These are phyloP conservation scores for Megaustenia siamemsis DNA, from an alignment of 2,888 invertebrate species.

Conservation along the genomic window DNA sequence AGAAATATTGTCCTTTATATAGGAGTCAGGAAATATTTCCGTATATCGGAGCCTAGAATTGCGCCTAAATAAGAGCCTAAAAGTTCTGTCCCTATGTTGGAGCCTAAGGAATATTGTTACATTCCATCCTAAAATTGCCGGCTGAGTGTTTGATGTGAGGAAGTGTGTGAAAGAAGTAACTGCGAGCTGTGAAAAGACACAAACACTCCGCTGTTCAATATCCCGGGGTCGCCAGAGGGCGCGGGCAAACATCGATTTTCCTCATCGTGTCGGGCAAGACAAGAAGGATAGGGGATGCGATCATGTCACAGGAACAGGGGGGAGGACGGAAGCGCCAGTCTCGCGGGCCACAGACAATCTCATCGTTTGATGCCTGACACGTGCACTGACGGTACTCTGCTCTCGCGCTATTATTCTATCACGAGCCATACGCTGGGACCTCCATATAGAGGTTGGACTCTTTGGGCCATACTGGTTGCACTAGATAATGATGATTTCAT, in stretches of 20 bases:
- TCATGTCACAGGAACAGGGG: background rate
- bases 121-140: too few species aligned
- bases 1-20: background rate
- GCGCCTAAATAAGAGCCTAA: background rate
- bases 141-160: too few species aligned
- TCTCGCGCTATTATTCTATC: background rate
- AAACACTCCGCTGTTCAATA: constrained; percentile 2
- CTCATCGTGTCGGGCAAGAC: background rate
- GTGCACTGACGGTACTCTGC: background rate
- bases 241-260: background rate
- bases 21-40: background rate
- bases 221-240: constrained; percentile 6
- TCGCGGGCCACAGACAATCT: background rate
- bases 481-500: background rate
- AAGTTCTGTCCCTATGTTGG: too few species aligned
- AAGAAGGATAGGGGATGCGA: background rate
- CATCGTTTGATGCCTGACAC: constrained; percentile 5
- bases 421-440: background rate
- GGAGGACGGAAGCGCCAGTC: background rate
- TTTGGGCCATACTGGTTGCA: background rate
- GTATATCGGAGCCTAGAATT: background rate
- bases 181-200: background rate
- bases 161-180: background rate
- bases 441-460: background rate
- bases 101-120: background rate